Base-by-base conservation (phyloP, 1,140 invertebrate genomes). In the Heliconius hermathena region DNA sequence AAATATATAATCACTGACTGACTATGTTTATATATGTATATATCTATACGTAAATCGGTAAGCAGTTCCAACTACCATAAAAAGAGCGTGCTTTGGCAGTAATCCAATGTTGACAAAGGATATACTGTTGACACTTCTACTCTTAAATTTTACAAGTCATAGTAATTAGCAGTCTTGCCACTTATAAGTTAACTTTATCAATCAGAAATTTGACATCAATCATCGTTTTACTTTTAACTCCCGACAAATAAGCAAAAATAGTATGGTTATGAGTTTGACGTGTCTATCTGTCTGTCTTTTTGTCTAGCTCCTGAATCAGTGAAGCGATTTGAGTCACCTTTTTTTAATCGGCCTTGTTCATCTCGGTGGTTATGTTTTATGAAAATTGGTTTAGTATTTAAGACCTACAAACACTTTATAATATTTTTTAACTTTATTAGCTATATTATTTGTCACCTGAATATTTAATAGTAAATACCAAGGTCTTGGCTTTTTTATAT, bases 31-130 rank as follows among this genome's bases (percentile, higher is more conserved):
- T 2, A 57, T 16, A 46, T 46, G 41, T 11, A 57, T 20, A 22
- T 13, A 4, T 41, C 3, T 8, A 22, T 22, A 66, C 60, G 26
- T 66, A 66, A 46, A 73, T 80, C 73, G 8, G 52, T 71, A 76
- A 54, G 74, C 54, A 76, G 74, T 57, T 54, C 60, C 72, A 66
- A 80, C 41, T 77, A 49, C 79, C 71, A 52, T 66, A 77, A n/a
- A 38, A 16, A 66, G 33, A 71, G 76, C 76, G 38, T 77, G 79
- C 41, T n/a, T 71, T 81, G 80, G 80, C 80, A 81, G 70, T 72
- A 76, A 74, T 78, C 80, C 80, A 81, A 75, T 54, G 57, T 36
- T 71, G 78, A 80, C 79, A 80, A 80, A 76, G 79, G 79, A 76
- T 80, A 76, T 38, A n/a, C 71, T 80, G 71, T 76, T 76, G 71